Percentiles rank a stretch among this genome's conserved stretches.
Conservation (phyloP, 1,140 invertebrate species). For the Myzus persicae region DNA sequence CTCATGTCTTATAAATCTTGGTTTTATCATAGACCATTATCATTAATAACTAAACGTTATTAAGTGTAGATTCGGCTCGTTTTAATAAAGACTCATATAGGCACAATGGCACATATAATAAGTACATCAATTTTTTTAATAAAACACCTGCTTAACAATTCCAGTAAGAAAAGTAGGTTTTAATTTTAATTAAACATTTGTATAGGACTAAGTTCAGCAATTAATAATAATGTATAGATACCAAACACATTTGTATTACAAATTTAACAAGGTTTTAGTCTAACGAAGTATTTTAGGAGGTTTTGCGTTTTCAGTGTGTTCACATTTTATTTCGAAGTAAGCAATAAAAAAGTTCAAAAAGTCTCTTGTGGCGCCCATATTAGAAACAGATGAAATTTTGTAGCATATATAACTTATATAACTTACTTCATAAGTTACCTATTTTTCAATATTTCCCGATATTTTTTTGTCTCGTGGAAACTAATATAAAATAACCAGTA, state of each 20-base stretch:
- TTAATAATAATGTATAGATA: neutral
- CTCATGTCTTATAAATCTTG: neutral
- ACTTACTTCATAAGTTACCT: neutral
- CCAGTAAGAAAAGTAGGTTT: neutral
- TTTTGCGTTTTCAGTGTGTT: neutral
- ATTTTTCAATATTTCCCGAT: neutral
- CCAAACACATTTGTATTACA: neutral
- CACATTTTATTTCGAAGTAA: neutral
- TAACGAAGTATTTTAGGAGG: neutral
- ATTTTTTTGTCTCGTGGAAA: neutral
- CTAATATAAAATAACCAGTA: neutral
- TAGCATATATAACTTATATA: too few species aligned
- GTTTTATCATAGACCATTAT: too few species aligned
- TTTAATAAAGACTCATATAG: neutral
- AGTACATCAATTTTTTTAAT: neutral
- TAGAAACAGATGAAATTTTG: neutral
- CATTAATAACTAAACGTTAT: neutral
- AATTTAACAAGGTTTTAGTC: neutral
- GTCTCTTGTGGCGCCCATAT: neutral
- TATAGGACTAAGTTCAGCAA: neutral
- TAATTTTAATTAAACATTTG: neutral
- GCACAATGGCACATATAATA: too few species aligned
- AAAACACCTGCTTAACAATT: neutral
- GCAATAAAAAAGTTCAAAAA: neutral
- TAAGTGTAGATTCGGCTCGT: neutral